phyloP scores from a whole-genome alignment of 2,888 invertebrate genomes.

The Volucella bombylans region DNA sequence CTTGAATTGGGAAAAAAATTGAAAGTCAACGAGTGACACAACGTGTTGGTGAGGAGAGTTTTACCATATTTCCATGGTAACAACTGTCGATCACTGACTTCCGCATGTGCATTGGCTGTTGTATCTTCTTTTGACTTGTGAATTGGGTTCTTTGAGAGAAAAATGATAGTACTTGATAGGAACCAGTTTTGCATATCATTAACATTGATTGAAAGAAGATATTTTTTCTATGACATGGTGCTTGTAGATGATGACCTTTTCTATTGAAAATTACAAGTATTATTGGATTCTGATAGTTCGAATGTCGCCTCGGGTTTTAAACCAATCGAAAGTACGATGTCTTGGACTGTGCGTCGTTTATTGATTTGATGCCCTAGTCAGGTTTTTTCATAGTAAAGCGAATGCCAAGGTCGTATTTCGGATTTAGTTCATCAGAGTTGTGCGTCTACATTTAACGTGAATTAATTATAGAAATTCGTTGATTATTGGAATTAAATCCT shows the following conservation, averaged over 20 bases:
- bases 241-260: too few relatives aligned
- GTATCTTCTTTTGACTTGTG: neutral
- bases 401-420: conserved; percentile 43
- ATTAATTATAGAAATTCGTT: too few relatives aligned
- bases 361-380: neutral
- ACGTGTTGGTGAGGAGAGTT: conserved; percentile 4
- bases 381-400: conserved; percentile 9
- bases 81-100: conserved; percentile 5
- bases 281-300: neutral
- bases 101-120: conserved; percentile 8
- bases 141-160: conserved; percentile 8
- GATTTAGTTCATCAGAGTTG: neutral
- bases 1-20: conserved; percentile 1
- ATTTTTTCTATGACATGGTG: neutral
- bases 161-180: conserved; percentile 1
- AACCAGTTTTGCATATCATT: conserved; percentile 49
- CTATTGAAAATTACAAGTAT: too few relatives aligned
- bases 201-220: conserved; percentile 14
- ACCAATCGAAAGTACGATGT: too few relatives aligned
- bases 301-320: neutral
- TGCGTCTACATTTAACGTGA: too few relatives aligned
- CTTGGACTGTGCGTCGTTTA: too few relatives aligned
- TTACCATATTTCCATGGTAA: conserved; percentile 42
- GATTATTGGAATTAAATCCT: too few relatives aligned
- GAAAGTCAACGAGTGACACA: neutral